These are phyloP conservation scores for Proctacanthus coquilletti DNA, from an alignment of 1,140 invertebrate species.

Conservation along the genomic window DNA sequence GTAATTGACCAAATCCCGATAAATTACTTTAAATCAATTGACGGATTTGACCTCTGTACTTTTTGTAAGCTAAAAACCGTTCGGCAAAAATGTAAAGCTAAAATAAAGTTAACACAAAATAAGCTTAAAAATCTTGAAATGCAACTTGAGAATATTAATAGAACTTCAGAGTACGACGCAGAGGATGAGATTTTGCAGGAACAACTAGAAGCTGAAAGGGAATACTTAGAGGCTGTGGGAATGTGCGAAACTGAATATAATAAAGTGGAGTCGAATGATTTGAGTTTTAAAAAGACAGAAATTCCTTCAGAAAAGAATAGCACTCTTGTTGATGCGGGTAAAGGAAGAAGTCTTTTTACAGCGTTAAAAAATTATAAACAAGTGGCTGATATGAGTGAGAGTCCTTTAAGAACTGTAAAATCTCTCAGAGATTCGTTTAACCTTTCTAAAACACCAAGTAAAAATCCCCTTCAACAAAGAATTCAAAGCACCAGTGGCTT, in stretches of 20 bases:
- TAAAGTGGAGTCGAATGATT: not conserved
- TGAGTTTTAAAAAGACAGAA: not conserved
- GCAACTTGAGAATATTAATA: not conserved
- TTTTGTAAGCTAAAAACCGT: conserved; percentile 24
- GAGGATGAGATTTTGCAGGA: conserved; percentile 3
- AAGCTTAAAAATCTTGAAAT: conserved; percentile 11
- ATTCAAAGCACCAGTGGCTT: conserved; percentile 16
- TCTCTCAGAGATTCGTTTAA: no score
- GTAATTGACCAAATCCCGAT: conserved; percentile 25
- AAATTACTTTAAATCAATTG: conserved; percentile 17
- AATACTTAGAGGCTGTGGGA: conserved; percentile 11
- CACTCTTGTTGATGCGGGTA: not conserved
- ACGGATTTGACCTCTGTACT: conserved; percentile 18
- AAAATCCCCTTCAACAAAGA: conserved; percentile 13
- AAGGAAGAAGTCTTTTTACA: not conserved
- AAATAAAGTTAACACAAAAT: conserved; percentile 17
- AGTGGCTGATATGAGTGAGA: conserved; percentile 9
- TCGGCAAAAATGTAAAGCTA: conserved; percentile 23
- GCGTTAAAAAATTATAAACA: not conserved
- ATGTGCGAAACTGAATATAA: conserved; percentile 2
- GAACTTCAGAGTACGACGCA: not conserved
- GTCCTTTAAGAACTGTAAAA: no score
- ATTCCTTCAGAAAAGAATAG: not conserved
- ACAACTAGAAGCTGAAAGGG: conserved; percentile 11
- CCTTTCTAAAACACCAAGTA: no score